These are phyloP conservation scores for Cephalopachus bancanus DNA, from an alignment of 2,797 vertebrate genomes.

Conservation along the genomic window DNA sequence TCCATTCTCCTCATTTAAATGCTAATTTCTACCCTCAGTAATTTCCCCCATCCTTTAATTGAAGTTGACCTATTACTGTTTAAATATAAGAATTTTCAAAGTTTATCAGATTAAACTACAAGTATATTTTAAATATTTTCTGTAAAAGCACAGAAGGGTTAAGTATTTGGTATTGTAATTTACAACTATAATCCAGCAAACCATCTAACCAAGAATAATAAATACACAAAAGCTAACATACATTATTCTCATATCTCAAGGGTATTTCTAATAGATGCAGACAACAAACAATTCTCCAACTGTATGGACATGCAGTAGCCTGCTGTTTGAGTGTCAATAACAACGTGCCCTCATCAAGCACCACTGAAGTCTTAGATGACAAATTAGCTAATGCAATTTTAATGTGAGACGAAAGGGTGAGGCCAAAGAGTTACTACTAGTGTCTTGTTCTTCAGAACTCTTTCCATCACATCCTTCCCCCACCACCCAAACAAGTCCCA, in stretches of 20 bases:
- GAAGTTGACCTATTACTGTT: conserved; percentile 40
- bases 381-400: conserved; percentile 70
- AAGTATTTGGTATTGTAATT: conserved; percentile 55
- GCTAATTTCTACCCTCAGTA: neutral
- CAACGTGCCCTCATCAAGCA: conserved; percentile 31
- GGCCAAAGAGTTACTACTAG: conserved; percentile 51
- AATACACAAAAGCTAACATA: conserved; percentile 69
- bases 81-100: conserved; percentile 61
- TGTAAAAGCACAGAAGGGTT: conserved; percentile 51
- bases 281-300: conserved; percentile 70
- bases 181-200: conserved; percentile 67
- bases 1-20: conserved; percentile 59
- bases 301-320: conserved; percentile 70
- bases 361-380: conserved; percentile 66
- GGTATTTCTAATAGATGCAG: conserved; percentile 73
- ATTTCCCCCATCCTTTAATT: conserved; percentile 60
- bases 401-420: conserved; percentile 47
- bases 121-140: conserved; percentile 74
- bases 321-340: conserved; percentile 73
- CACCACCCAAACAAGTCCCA: conserved; percentile 16
- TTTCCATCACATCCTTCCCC: conserved; percentile 1
- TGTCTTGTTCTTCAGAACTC: conserved; percentile 67
- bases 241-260: conserved; percentile 69
- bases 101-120: conserved; percentile 64
- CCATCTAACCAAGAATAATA: conserved; percentile 66